Evolutionary conservation across 2,113 vertebrate genomes (phyloP).

Genomic region (Peucedramus taeniatus): DNA sequence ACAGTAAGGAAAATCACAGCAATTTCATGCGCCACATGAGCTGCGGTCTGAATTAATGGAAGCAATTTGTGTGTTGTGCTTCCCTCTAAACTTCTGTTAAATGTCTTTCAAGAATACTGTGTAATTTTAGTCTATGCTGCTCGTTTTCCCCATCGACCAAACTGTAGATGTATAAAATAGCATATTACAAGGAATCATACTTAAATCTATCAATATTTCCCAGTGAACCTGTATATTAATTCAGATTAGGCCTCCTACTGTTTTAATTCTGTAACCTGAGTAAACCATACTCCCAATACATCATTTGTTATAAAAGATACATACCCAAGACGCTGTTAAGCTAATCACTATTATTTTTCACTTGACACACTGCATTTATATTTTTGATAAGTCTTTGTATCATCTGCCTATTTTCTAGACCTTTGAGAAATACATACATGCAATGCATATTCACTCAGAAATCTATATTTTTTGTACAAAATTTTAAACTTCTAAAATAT

Average conservation of each 20-base stretch:
- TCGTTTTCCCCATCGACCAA: neutral
- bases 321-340: neutral
- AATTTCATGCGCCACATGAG: neutral
- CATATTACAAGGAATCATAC: neutral
- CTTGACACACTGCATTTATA: slow-evolving; percentile 10
- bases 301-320: neutral
- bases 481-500: neutral
- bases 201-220: slow-evolving; percentile 38
- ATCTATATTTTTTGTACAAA: neutral
- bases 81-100: neutral
- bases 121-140: neutral
- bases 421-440: neutral
- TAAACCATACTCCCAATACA: neutral
- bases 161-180: neutral
- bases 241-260: slow-evolving; percentile 36
- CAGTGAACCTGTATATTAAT: slow-evolving; percentile 41
- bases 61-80: neutral
- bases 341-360: slow-evolving; percentile 42
- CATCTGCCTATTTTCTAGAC: neutral
- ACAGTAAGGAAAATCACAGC: slow-evolving; percentile 9
- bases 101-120: neutral
- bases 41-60: neutral
- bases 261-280: slow-evolving; percentile 29
- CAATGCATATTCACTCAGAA: neutral
- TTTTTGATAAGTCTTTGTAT: neutral